Evolutionary conservation across 37 sponge, comb jelly and placozoan genomes (phyloP), one percentile per base, ranked within the genome.

Genomic region (Crambe crambe): DNA sequence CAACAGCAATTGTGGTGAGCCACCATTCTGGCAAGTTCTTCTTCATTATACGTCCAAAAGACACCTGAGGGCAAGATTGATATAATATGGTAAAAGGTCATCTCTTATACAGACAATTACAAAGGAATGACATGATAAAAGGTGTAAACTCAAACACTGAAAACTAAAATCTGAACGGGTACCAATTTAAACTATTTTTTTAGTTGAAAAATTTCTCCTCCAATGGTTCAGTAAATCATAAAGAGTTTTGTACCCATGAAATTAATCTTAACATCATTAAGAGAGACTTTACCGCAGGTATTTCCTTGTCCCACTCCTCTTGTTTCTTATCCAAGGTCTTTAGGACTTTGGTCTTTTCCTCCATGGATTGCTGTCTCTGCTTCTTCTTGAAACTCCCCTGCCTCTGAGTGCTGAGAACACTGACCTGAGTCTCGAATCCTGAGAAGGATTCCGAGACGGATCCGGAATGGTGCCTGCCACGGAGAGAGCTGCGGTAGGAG

Each of bases 21-120:
- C 77, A 82, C 95, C 94, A 96, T 60, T 96, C 97, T 20, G 29
- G 62, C 25, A 81, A 58, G 83, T 94, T 96, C 70, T 84, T 26
- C 41, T 67, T 76, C 9, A 92, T 1, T 10, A 94, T 42, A 6
- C 87, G 80, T 15, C 34, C 10, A 37, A 90, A 39, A 22, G 86
- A 62, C 18, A 85, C 86, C 76, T 76, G 25, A 37, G 35, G 1
- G 10, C 3, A 60, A 60, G 27, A 25, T 25, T 9, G 17, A 26
- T 60, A 3, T 60, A 60, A 51, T 9, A 15, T 18, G 54, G 54
- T 51, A 9, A 51, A 51, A 15, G 54, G 15, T 51, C 15, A 51
- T 51, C 15, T 9, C 54, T 51, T 51, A 51, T 9, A 51, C 54
- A 51, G 54, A 51, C 15, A 51, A 51, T n/a, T n/a, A n/a, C n/a